These are phyloP conservation scores for Panagrolaimus sp. DNA, from an alignment of 1,140 invertebrate genomes.

Conservation along the genomic window DNA sequence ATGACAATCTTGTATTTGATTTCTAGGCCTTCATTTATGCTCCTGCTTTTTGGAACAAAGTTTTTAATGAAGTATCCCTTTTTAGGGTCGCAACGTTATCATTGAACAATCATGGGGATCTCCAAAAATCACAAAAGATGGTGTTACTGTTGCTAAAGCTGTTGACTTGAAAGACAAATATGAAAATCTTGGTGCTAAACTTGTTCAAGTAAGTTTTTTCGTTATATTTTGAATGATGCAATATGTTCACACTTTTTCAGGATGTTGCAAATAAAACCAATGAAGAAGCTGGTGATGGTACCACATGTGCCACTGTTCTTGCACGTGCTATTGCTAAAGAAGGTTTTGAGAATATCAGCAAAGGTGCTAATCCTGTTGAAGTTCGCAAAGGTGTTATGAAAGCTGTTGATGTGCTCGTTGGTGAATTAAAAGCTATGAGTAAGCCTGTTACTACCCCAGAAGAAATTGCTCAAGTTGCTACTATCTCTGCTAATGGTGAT, in stretches of 20 bases:
- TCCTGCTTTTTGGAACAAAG: background rate
- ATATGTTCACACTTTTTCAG: conserved; percentile 30
- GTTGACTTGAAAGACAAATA: conserved; percentile 98
- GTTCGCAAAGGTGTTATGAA: conserved; percentile 92
- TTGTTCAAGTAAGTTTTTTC: conserved; percentile 71
- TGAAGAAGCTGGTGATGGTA: conserved; percentile 98
- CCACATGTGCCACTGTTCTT: conserved; percentile 94
- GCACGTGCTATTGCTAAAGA: conserved; percentile 97
- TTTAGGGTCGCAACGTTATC: conserved; percentile 91
- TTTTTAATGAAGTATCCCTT: conserved; percentile 20
- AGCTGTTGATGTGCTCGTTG: conserved; percentile 85
- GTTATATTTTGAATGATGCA: background rate
- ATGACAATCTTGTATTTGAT: conserved; percentile 23
- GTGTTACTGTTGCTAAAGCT: conserved; percentile 96
- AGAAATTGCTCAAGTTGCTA: conserved; percentile 98
- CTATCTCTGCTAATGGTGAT: conserved; percentile 98
- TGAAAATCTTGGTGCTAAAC: conserved; percentile 95
- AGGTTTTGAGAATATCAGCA: conserved; percentile 96
- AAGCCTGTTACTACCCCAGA: conserved; percentile 92
- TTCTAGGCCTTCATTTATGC: background rate
- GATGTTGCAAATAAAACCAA: conserved; percentile 99
- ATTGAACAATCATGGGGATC: conserved; percentile 98
- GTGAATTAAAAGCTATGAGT: conserved; percentile 80
- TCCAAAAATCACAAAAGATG: conserved; percentile 99
- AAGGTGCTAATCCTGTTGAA: conserved; percentile 96